Percentiles rank a stretch among this genome's conserved stretches.
Evolutionary conservation across 2,113 vertebrate genomes (phyloP).

Genomic region (Cathartes aura): DNA sequence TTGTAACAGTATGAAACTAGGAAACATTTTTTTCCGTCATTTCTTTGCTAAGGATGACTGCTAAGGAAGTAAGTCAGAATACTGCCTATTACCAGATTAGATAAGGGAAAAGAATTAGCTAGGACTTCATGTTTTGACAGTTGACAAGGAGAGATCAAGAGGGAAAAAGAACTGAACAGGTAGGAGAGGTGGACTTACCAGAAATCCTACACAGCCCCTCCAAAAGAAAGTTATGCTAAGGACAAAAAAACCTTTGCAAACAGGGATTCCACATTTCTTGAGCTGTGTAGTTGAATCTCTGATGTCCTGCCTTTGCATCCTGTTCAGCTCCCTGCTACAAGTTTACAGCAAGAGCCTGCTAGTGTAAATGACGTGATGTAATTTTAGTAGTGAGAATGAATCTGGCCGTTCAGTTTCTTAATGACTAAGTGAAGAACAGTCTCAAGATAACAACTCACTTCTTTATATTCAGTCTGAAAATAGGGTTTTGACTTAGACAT

Average conservation of each 20-base stretch:
- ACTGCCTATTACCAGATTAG: neutral
- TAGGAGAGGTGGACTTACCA: neutral
- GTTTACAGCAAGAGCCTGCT: neutral
- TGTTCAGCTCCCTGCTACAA: neutral
- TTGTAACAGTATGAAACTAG: neutral
- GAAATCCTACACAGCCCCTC: neutral
- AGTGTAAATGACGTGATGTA: neutral
- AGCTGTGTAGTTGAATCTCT: rapidly evolving
- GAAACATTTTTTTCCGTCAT: neutral
- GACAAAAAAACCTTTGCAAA: neutral
- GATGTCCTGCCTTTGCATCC: neutral
- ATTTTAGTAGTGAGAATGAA: neutral
- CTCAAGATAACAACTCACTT: neutral
- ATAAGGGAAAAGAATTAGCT: neutral
- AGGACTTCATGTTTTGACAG: neutral
- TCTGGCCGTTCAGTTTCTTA: neutral
- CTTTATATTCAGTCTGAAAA: neutral
- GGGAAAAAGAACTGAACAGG: neutral
- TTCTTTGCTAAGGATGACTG: neutral
- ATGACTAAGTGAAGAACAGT: neutral
- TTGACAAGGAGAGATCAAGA: neutral
- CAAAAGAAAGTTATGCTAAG: neutral
- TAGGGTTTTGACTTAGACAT: neutral
- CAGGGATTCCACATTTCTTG: neutral
- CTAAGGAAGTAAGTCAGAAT: neutral